phyloP scores from a whole-genome alignment of 2,888 invertebrate genomes.

The Dione vanillae region DNA sequence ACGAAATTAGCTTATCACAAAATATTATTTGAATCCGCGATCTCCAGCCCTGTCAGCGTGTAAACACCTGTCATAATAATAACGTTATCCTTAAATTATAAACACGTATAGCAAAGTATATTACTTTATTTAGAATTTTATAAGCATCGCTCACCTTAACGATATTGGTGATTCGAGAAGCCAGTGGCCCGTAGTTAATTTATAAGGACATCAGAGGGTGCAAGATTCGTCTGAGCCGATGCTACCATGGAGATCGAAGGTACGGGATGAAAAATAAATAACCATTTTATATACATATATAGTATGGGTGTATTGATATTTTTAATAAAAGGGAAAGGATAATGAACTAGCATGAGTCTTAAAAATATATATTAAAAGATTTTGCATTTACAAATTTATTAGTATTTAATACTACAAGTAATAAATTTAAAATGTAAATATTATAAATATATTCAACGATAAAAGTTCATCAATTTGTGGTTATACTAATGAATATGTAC shows the following conservation, averaged over 20 bases:
- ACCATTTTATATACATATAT: slow-evolving; percentile 20
- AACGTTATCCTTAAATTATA: slow-evolving; percentile 60
- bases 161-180: slow-evolving; percentile 58
- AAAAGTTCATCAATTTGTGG: not conserved
- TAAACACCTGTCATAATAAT: slow-evolving; percentile 25
- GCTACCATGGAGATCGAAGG: slow-evolving; percentile 41
- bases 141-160: slow-evolving; percentile 66
- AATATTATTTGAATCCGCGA: too few relatives aligned
- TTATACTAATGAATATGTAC: not conserved
- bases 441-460: too few relatives aligned
- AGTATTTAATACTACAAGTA: too few relatives aligned
- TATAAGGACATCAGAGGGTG: slow-evolving; percentile 65
- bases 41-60: too few relatives aligned
- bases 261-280: slow-evolving; percentile 33
- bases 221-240: slow-evolving; percentile 50
- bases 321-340: slow-evolving; percentile 5
- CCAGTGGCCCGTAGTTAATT: slow-evolving; percentile 70
- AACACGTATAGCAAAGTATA: slow-evolving; percentile 64
- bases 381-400: not conserved
- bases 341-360: too few relatives aligned
- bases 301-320: slow-evolving; percentile 1
- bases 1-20: too few relatives aligned
- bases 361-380: too few relatives aligned
- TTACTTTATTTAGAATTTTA: slow-evolving; percentile 73
- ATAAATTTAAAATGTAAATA: too few relatives aligned